Percentiles rank a stretch among this genome's conserved stretches.
These are phyloP conservation scores for Sparidentex hasta DNA, from an alignment of 2,797 vertebrate species.

Conservation along the genomic window DNA sequence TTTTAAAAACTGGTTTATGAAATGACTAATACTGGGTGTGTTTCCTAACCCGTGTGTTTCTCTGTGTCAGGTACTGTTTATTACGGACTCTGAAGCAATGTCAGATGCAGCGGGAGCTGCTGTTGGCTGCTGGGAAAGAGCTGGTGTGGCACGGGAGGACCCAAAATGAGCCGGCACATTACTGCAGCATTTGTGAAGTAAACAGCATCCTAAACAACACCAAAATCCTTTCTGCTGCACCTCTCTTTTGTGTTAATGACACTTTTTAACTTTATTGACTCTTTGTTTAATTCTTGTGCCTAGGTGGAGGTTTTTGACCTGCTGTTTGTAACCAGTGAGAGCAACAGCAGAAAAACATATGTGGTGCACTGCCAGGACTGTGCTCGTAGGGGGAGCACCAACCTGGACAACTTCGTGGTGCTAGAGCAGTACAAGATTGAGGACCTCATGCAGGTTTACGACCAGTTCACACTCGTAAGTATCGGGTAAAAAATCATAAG, in stretches of 20 bases:
- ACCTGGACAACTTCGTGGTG: slow-evolving; percentile 89
- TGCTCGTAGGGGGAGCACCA: slow-evolving; percentile 85
- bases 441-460: slow-evolving; percentile 97
- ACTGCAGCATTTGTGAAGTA: slow-evolving; percentile 98
- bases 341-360: slow-evolving; percentile 90
- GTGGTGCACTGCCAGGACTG: slow-evolving; percentile 95
- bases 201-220: background rate
- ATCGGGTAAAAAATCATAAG: slow-evolving; percentile 2
- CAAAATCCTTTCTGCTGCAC: background rate
- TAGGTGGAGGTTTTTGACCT: slow-evolving; percentile 95
- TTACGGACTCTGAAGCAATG: slow-evolving; percentile 97
- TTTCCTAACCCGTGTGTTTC: background rate
- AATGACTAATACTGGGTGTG: accelerated
- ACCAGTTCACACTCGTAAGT: slow-evolving; percentile 99
- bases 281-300: accelerated
- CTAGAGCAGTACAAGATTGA: slow-evolving; percentile 96
- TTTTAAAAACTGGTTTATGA: too few species aligned
- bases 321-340: slow-evolving; percentile 93
- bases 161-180: slow-evolving; percentile 95
- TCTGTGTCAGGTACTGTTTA: slow-evolving; percentile 91
- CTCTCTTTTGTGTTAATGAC: accelerated
- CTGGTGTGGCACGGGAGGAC: slow-evolving; percentile 94
- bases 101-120: slow-evolving; percentile 94
- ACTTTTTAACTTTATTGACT: background rate
- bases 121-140: slow-evolving; percentile 92